A percentile compares a stretch with the other conserved stretches of the same genome.
Conservation (phyloP, 2,113 vertebrate genomes). For the Cebus imitator region DNA sequence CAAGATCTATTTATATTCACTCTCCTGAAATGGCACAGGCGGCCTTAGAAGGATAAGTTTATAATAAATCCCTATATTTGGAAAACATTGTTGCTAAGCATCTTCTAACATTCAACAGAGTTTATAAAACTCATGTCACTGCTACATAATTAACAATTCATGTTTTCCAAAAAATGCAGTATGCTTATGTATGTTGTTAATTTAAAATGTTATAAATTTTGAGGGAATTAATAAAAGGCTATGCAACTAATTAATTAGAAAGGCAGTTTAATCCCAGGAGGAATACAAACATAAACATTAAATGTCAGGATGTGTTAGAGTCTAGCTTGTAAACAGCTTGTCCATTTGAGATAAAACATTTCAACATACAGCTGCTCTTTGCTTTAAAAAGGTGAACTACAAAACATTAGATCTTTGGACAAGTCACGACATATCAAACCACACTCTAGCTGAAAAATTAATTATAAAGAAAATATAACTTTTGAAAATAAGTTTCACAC, state of each 20-base stretch:
- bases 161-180: slow-evolving; percentile 68
- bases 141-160: slow-evolving; percentile 88
- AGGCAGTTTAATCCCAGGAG: slow-evolving; percentile 47
- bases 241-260: slow-evolving; percentile 69
- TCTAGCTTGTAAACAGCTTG: slow-evolving; percentile 28
- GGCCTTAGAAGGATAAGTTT: slow-evolving; percentile 93
- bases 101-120: slow-evolving; percentile 87
- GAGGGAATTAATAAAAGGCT: slow-evolving; percentile 77
- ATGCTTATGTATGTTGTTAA: slow-evolving; percentile 79
- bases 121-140: slow-evolving; percentile 87
- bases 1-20: slow-evolving; percentile 90
- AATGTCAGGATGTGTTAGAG: slow-evolving; percentile 43
- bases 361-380: slow-evolving; percentile 64
- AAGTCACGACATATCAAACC: neutral
- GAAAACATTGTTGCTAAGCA: slow-evolving; percentile 89
- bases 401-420: slow-evolving; percentile 47
- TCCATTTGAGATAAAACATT: slow-evolving; percentile 67
- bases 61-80: slow-evolving; percentile 92
- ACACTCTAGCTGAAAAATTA: slow-evolving; percentile 30
- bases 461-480: slow-evolving; percentile 16
- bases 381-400: slow-evolving; percentile 57
- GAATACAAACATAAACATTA: slow-evolving; percentile 57
- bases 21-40: slow-evolving; percentile 87
- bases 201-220: slow-evolving; percentile 78
- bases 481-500: slow-evolving; percentile 39